Evolutionary conservation across 2,797 vertebrate species (phyloP), one percentile per base, ranked within the genome.

Genomic region (Heterohyrax brucei): DNA sequence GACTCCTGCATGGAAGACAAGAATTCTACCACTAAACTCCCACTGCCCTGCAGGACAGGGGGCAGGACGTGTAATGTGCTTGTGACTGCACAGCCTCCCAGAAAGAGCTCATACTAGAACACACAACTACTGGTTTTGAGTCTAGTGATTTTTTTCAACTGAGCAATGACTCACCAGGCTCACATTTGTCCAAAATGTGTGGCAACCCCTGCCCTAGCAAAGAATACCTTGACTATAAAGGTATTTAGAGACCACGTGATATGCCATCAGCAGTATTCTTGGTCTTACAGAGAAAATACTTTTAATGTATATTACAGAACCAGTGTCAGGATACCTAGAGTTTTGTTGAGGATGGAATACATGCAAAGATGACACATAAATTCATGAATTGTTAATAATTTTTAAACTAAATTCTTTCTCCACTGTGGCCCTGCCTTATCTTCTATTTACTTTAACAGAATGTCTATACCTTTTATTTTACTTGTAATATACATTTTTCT

Each of bases 111-210:
- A 7, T 22, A 68, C 10, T 39, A 39, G 56, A 83, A 62, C 14
- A 24, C 19, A 0, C 1, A 53, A 72, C 30, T 66, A 56, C 62
- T 62, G 28, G 61, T 70, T 91, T 48, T 56, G 44, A 88, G 16
- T n/a, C 50, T 33, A 89, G 46, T 66, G 9, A 68, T 50, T 9
- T 56, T 84, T 70, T 53, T 21, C 76, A 82, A 39, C 16, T 28
- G 13, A 80, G 48, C 46, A 12, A 39, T 24, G n/a, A 33, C 64
- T 44, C 22, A 46, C 44, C 24, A 4, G 12, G 30, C 62, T 79
- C 89, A 78, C 22, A 28, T 24, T 78, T 73, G 28, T 78, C 39
- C 84, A 59, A 78, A 94, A 70, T 53, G 82, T 96, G n/a, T 21
- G 83, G 79, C 91, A 91, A 59, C 5, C 62, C 66, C n/a, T 44